These are phyloP conservation scores for Coelopa pilipes DNA, from an alignment of 2,888 invertebrate genomes.

Conservation along the genomic window DNA sequence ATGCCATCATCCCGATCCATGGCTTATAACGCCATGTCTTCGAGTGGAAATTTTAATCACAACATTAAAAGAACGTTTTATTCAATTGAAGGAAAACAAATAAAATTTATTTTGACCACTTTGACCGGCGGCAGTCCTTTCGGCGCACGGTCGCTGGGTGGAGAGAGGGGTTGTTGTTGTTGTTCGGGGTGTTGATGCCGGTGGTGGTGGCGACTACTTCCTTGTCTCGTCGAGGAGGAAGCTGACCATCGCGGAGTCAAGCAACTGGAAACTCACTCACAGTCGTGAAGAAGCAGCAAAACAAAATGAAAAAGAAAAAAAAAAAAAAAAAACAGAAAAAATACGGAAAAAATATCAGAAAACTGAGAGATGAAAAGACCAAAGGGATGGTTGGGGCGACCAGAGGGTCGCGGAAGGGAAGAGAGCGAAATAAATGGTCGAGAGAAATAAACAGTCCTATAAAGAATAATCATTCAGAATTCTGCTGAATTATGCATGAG, in stretches of 20 bases:
- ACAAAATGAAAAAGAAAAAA: slow-evolving; percentile 37
- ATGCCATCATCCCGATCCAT: background rate
- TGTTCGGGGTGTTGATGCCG: slow-evolving; percentile 37
- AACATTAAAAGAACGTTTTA: slow-evolving; percentile 60
- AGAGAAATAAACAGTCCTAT: slow-evolving; percentile 68
- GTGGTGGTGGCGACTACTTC: slow-evolving; percentile 18
- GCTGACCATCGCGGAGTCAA: slow-evolving; percentile 53
- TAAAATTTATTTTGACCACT: slow-evolving; percentile 59
- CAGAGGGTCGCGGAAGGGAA: slow-evolving; percentile 31
- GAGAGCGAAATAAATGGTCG: slow-evolving; percentile 65
- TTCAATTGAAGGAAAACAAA: slow-evolving; percentile 64
- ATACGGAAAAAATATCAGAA: slow-evolving; percentile 29
- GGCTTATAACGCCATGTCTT: background rate
- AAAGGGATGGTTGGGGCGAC: background rate
- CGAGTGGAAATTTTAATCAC: slow-evolving; percentile 42
- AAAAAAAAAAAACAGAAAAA: slow-evolving; percentile 34
- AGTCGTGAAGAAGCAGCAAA: slow-evolving; percentile 7
- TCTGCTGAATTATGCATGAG: slow-evolving; percentile 67
- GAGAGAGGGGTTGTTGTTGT: slow-evolving; percentile 29
- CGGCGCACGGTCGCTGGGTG: slow-evolving; percentile 38
- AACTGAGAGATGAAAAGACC: slow-evolving; percentile 42
- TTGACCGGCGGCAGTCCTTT: slow-evolving; percentile 52
- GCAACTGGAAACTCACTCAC: slow-evolving; percentile 57
- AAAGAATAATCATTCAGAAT: slow-evolving; percentile 67
- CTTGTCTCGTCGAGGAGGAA: slow-evolving; percentile 11